Base-by-base conservation (phyloP, 1,140 invertebrate species). In the Pogonus chalceus region DNA sequence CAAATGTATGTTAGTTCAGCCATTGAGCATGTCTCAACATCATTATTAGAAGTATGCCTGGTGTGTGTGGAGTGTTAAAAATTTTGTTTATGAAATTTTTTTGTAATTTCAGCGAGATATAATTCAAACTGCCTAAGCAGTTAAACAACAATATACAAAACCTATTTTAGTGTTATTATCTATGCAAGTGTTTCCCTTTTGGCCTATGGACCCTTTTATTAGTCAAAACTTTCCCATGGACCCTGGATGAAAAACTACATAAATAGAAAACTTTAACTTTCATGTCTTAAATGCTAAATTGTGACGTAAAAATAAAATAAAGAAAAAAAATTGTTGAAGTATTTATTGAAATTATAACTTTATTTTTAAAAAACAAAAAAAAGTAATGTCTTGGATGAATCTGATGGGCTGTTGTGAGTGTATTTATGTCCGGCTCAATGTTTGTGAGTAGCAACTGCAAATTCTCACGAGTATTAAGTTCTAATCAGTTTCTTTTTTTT, bases 251-350 rank as follows among this genome's bases (percentile, higher is more conserved):
- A 56, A 69, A 69, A 60, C 65, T 61, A 43, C 37, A 62, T 63
- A 58, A 62, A 69, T 50, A 55, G 7, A 58, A 52, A 46, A 59
- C 61, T 63, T 69, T 69, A 65, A 61, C 65, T 63, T 69, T 69
- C 59, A 70, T 66, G 58, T 43, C 18, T 43, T 43, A 16, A 43
- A 43, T 43, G 37, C 7, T 43, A 43, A 43, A 18, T 43, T 7
- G 18, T 43, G 37, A 43, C 37, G 37, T 43, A 43, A 43, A 43
- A 43, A 43, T 43, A 43, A 43, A 43, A 54, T 18, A 56, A 46
- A 48, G 3, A 31, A 39, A 51, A 51, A 24, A 51, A 7, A 52
- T 52, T 52, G 21, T 39, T 39, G 35, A 18, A 52, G 51, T 52
- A 52, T 52, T 52, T 52, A 52, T 52, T 52, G 51, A 39, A 39